phyloP scores from a whole-genome alignment of 2,113 vertebrate genomes.

The Alectura lathami region DNA sequence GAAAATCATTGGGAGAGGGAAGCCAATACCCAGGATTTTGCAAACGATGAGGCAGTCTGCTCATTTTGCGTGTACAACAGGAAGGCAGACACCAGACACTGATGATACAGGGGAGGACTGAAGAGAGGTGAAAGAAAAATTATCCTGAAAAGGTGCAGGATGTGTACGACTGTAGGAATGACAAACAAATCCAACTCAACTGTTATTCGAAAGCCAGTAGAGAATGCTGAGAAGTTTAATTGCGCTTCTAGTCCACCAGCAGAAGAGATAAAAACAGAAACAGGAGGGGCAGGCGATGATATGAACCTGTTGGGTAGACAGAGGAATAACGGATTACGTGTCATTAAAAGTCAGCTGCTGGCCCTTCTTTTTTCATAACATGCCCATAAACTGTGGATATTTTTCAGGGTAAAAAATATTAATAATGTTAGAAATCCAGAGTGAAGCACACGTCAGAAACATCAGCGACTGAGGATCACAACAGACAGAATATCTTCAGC shows the following conservation, averaged over 20 bases:
- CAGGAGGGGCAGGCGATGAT: neutral
- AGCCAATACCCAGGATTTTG: neutral
- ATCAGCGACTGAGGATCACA: neutral
- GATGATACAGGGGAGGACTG: neutral
- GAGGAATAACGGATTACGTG: fast-evolving
- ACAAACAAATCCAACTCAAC: neutral
- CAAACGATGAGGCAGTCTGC: neutral
- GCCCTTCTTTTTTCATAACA: neutral
- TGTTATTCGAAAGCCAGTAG: neutral
- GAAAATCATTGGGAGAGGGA: neutral
- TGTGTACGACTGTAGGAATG: neutral
- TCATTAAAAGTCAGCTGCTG: neutral
- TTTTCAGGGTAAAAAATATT: neutral
- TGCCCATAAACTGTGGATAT: neutral
- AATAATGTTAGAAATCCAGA: neutral
- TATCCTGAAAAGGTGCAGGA: neutral
- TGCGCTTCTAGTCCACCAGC: neutral
- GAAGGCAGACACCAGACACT: neutral
- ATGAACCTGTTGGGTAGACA: neutral
- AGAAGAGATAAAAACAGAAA: neutral
- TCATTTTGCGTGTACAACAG: neutral
- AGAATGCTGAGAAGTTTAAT: neutral
- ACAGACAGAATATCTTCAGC: neutral
- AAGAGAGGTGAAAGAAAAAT: neutral
- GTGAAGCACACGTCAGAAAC: neutral